Evolutionary conservation across 2,113 vertebrate species (phyloP).

Genomic region (Athene noctua): DNA sequence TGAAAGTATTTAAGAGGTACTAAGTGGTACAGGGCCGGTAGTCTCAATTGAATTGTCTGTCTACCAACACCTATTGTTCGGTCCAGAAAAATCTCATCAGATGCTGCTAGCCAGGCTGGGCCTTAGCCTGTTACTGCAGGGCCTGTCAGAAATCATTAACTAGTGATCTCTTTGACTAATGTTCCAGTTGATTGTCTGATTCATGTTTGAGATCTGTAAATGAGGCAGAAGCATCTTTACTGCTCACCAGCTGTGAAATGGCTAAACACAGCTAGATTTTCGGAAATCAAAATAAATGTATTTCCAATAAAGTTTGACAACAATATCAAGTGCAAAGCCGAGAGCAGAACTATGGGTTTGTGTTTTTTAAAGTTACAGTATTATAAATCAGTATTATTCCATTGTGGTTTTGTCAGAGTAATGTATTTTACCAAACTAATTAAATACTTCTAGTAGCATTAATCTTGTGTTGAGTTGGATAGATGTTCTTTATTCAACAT

Average conservation of each 20-base stretch:
- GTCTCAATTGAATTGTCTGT: conserved; percentile 52
- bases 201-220: conserved; percentile 81
- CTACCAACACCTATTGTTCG: conserved; percentile 40
- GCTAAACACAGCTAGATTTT: conserved; percentile 64
- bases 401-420: neutral
- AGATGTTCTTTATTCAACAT: neutral
- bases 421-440: neutral
- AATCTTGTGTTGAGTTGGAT: neutral
- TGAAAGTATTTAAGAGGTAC: neutral
- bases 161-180: conserved; percentile 86
- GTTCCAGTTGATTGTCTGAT: conserved; percentile 87
- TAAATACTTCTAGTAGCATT: neutral
- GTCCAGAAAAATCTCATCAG: conserved; percentile 67
- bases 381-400: conserved; percentile 13
- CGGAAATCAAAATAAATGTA: conserved; percentile 77
- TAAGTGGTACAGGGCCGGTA: neutral
- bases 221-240: conserved; percentile 84
- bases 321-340: conserved; percentile 55
- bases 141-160: conserved; percentile 91
- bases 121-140: conserved; percentile 74
- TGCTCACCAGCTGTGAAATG: conserved; percentile 80
- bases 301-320: conserved; percentile 72
- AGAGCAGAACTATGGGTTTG: conserved; percentile 13
- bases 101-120: conserved; percentile 72
- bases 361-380: conserved; percentile 4